These are phyloP conservation scores for Thaleichthys pacificus DNA, from an alignment of 2,797 vertebrate genomes.

Conservation along the genomic window DNA sequence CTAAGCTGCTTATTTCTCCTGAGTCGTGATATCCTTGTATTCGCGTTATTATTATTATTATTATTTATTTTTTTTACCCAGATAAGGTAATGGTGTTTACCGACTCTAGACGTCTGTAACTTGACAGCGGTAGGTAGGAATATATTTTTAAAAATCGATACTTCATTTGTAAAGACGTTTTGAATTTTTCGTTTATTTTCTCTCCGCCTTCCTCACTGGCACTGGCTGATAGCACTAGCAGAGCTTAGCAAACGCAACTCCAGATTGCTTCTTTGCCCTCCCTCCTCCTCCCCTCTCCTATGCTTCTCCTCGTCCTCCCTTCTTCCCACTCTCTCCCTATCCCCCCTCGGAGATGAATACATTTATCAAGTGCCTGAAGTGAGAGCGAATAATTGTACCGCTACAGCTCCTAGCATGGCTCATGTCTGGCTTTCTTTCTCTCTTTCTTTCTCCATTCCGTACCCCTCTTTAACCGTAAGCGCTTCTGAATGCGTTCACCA, in stretches of 20 bases:
- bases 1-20: constrained; percentile 55
- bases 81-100: constrained; percentile 48
- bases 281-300: constrained; percentile 29
- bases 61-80: constrained; percentile 37
- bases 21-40: constrained; percentile 46
- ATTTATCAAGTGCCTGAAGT: constrained; percentile 36
- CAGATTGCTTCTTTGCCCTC: constrained; percentile 43
- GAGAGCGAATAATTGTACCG: constrained; percentile 47
- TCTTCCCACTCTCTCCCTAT: constrained; percentile 9
- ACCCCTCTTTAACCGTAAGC: background rate
- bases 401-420: constrained; percentile 2
- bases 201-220: constrained; percentile 33
- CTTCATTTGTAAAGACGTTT: constrained; percentile 36
- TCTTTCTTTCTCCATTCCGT: constrained; percentile 24
- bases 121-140: constrained; percentile 10
- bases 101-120: constrained; percentile 25
- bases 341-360: constrained; percentile 42
- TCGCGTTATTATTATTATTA: constrained; percentile 31
- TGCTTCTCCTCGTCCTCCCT: constrained; percentile 13
- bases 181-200: constrained; percentile 16
- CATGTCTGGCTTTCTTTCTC: constrained; percentile 22
- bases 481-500: constrained; percentile 30
- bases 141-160: background rate
- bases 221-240: constrained; percentile 48
- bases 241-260: constrained; percentile 45